phyloP scores from a whole-genome alignment of 2,113 vertebrate species.

The Heloderma charlesbogerti region DNA sequence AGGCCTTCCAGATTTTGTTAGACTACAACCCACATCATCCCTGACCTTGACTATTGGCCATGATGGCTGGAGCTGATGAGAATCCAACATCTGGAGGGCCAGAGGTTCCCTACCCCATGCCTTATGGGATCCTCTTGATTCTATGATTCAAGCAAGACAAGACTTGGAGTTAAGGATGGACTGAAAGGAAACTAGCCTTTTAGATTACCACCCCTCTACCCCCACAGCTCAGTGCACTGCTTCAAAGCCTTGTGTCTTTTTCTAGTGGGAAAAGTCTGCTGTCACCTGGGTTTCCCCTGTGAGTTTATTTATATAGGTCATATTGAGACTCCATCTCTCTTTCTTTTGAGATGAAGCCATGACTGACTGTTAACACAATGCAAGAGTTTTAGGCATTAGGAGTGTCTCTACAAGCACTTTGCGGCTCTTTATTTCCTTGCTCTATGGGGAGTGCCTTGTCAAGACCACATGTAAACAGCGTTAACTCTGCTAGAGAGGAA shows the following conservation, averaged over 20 bases:
- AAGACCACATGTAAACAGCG: conserved; percentile 55
- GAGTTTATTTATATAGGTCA: conserved; percentile 67
- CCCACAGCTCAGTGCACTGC: neutral
- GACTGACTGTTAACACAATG: conserved; percentile 72
- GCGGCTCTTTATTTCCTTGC: conserved; percentile 68
- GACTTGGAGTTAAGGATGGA: neutral
- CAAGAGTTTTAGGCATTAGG: conserved; percentile 69
- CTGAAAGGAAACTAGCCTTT: neutral
- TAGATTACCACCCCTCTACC: neutral
- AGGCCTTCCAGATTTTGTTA: no score
- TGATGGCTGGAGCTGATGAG: no score
- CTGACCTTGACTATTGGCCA: no score
- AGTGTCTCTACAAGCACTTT: conserved; percentile 70
- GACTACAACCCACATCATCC: no score
- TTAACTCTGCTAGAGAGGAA: conserved; percentile 68
- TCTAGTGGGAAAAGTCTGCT: conserved; percentile 53
- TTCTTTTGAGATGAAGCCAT: conserved; percentile 62
- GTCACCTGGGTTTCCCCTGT: conserved; percentile 49
- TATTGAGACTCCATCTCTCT: conserved; percentile 65
- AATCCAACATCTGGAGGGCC: no score
- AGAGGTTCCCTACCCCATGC: no score
- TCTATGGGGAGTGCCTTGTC: conserved; percentile 67
- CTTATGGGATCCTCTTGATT: neutral
- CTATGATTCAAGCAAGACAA: neutral
- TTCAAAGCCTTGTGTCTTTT: conserved; percentile 14